Base-by-base conservation (phyloP, 2,797 vertebrate species). In the Mormyrops boulengeri region DNA sequence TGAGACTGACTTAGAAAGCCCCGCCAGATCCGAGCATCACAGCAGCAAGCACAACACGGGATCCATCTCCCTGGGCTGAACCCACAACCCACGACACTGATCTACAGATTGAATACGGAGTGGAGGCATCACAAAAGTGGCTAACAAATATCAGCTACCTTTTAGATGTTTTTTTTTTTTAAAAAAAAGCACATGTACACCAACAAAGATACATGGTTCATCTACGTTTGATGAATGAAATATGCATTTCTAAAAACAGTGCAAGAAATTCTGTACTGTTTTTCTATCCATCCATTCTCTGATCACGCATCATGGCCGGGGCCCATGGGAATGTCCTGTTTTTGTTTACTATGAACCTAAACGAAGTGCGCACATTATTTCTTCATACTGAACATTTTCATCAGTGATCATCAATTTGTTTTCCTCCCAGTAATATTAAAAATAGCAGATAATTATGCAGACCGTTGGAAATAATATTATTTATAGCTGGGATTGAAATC, bases 51-150 rank as follows among this genome's bases (percentile, higher is more conserved):
- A 57, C 52, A 44, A 52, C 6, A 30, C 30, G 4, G 22, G 26
- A 4, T 14, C 14, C 11, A 1, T 34, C 85, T 30, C 11, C 8
- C 53, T 19, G 53, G 8, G 17, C 34, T 60, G 12, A 22, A 44
- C 53, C 53, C 14, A 53, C 34, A 87, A n/a, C 26, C 85, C 53
- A 14, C 50, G 6, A 87, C 34, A 41, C 53, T n/a, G 30, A 57
- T 60, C 9, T 30, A 38, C 85, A 38, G 22, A 41, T 7, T 60
- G 53, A 44, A 9, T 5, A 88, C 57, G 38, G 73, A 22, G 22
- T 2, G 44, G 57, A 19, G 88, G 88, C 90, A 92, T 88, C 87
- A 90, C 89, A 92, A 89, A 90, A 34, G 41, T 8, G 26, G 7
- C 41, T 17, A 66, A 50, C 38, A 26, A 66, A 66, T 26, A 52